These are phyloP conservation scores for Leistus spinibarbis DNA, from an alignment of 2,888 invertebrate genomes.

Conservation along the genomic window DNA sequence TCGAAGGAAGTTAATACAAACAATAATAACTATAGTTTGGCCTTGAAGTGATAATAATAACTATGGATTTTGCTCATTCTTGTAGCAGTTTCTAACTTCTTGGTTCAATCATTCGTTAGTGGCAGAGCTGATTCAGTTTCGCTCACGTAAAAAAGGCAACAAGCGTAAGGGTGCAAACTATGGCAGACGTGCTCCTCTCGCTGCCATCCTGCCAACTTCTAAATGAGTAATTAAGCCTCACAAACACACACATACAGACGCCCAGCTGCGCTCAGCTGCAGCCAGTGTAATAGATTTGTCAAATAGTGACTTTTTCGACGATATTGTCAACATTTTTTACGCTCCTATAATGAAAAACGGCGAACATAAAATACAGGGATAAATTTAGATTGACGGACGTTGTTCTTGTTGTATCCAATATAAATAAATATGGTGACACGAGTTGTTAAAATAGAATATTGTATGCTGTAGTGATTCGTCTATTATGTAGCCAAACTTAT, in stretches of 20 bases:
- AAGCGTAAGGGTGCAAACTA: background rate
- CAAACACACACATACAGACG: slow-evolving; percentile 14
- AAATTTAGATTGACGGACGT: too few species aligned
- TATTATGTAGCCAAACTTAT: slow-evolving; percentile 40
- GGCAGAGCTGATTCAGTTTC: background rate
- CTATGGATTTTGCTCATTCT: too few species aligned
- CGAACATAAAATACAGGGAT: background rate
- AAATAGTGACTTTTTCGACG: background rate
- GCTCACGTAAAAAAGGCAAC: background rate
- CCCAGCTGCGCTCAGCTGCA: slow-evolving; percentile 11
- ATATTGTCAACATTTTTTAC: background rate
- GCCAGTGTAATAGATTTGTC: slow-evolving; percentile 23
- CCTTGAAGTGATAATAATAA: too few species aligned
- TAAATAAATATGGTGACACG: too few species aligned
- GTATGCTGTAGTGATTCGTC: too few species aligned
- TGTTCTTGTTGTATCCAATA: too few species aligned
- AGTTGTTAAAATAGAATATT: too few species aligned
- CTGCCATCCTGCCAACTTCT: slow-evolving; percentile 21
- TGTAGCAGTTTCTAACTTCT: too few species aligned
- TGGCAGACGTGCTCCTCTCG: background rate
- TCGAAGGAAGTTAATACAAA: too few species aligned
- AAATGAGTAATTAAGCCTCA: slow-evolving; percentile 31
- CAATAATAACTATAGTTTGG: too few species aligned
- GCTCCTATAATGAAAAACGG: background rate
- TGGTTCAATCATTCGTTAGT: too few species aligned